Evolutionary conservation across 2,888 invertebrate genomes (phyloP).

Genomic region (Caenorhabditis doughertyi): DNA sequence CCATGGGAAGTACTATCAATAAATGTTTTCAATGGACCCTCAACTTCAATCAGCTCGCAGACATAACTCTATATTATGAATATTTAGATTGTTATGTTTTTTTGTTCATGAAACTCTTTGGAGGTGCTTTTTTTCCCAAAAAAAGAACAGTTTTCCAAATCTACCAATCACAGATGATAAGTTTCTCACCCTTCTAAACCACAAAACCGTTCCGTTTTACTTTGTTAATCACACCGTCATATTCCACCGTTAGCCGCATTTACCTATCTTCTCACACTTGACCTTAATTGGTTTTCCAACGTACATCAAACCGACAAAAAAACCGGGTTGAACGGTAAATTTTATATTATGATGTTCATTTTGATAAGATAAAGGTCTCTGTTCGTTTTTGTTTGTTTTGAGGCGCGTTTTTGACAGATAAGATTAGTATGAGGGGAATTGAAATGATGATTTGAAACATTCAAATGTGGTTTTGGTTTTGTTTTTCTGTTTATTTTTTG

Average conservation of each 20-base stretch:
- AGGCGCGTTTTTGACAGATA: conserved; percentile 8
- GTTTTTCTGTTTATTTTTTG: neutral
- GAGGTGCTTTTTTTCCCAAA: too few species aligned
- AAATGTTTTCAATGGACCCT: too few species aligned
- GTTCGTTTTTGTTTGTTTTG: neutral
- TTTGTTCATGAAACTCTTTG: too few species aligned
- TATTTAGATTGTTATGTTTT: too few species aligned
- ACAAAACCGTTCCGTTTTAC: neutral
- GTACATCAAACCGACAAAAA: conserved; percentile 23
- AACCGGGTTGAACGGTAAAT: conserved; percentile 15
- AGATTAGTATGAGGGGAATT: conserved; percentile 14
- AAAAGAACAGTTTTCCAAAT: too few species aligned
- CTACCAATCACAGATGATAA: too few species aligned
- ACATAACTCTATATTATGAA: too few species aligned
- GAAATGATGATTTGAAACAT: too few species aligned
- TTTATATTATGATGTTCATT: conserved; percentile 12
- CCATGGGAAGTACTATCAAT: too few species aligned
- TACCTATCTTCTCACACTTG: conserved; percentile 31
- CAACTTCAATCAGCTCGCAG: too few species aligned
- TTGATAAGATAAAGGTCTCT: conserved; percentile 30
- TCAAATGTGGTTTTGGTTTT: neutral
- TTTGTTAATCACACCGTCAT: neutral
- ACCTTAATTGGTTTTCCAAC: conserved; percentile 30
- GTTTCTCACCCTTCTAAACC: too few species aligned
- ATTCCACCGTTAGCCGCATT: neutral